Conservation (phyloP, 2,113 vertebrate species). For the Poeciliopsis prolifica region DNA sequence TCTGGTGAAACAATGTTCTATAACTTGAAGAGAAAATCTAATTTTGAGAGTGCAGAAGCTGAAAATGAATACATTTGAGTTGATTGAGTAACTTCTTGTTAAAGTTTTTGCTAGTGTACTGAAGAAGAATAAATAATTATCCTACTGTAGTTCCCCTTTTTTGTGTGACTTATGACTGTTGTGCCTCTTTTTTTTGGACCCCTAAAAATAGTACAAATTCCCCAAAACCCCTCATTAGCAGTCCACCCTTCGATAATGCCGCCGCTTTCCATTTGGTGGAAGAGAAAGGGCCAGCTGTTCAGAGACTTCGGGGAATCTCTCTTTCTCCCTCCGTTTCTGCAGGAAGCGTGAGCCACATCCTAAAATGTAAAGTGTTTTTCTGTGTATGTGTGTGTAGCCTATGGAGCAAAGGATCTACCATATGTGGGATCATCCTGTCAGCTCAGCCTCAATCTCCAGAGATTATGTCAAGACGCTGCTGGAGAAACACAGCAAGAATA, state of each 20-base stretch:
- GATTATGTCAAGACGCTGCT: constrained; percentile 84
- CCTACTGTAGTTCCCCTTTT: constrained; percentile 5
- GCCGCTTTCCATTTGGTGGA: constrained; percentile 37
- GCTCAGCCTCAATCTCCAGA: constrained; percentile 85
- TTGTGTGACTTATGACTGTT: constrained; percentile 13
- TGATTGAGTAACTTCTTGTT: constrained; percentile 12
- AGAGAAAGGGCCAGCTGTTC: constrained; percentile 53
- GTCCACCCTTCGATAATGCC: constrained; percentile 15
- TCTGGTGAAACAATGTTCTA: background rate
- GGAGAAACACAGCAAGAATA: constrained; percentile 77
- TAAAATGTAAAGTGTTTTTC: constrained; percentile 36
- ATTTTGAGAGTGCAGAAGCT: too few relatives aligned
- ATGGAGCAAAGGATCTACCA: constrained; percentile 83
- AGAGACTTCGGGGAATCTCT: constrained; percentile 19
- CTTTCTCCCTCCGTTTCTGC: background rate
- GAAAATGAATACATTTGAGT: background rate
- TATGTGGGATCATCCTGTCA: constrained; percentile 90
- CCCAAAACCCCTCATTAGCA: constrained; percentile 40
- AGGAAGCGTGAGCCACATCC: constrained; percentile 34
- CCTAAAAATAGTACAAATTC: constrained; percentile 2
- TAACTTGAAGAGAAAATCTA: background rate
- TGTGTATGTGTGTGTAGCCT: constrained; percentile 72
- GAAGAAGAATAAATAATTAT: background rate
- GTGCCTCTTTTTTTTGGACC: constrained; percentile 3
- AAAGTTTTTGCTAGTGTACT: background rate